Evolutionary conservation across 2,113 vertebrate genomes (phyloP).

Genomic region (Gymnogyps californianus): DNA sequence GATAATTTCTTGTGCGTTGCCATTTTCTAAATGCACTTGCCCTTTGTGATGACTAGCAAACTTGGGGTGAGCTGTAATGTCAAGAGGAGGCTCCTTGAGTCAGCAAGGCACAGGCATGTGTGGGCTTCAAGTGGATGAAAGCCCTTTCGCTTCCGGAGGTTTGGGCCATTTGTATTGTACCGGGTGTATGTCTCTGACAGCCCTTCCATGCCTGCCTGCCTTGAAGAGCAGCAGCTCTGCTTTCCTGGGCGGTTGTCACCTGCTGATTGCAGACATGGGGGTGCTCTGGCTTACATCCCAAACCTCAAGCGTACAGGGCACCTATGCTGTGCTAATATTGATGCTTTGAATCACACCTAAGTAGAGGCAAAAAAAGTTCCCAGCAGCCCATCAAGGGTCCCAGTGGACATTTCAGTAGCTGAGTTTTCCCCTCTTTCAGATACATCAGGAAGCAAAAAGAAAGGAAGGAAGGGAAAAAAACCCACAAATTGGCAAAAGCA

Average conservation of each 20-base stretch:
- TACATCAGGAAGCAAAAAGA: background rate
- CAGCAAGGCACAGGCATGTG: background rate
- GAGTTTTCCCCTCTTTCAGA: background rate
- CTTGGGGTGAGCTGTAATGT: background rate
- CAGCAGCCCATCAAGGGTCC: background rate
- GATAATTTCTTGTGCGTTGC: background rate
- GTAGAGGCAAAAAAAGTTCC: background rate
- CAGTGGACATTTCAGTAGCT: background rate
- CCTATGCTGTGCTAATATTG: background rate
- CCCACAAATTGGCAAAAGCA: background rate
- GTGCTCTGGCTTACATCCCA: background rate
- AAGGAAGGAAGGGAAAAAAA: background rate
- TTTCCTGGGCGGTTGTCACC: background rate
- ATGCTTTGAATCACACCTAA: background rate
- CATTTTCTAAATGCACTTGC: background rate
- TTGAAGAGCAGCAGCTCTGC: background rate
- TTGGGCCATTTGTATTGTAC: background rate
- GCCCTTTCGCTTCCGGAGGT: background rate
- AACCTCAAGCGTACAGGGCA: fast-evolving
- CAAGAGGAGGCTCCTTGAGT: background rate
- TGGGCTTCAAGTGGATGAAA: background rate
- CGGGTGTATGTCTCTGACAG: background rate
- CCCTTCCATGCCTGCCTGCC: background rate
- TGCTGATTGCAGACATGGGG: background rate
- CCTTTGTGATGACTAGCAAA: background rate